Evolutionary conservation across 1,140 invertebrate genomes (phyloP).

Genomic region (Copidosoma floridanum): DNA sequence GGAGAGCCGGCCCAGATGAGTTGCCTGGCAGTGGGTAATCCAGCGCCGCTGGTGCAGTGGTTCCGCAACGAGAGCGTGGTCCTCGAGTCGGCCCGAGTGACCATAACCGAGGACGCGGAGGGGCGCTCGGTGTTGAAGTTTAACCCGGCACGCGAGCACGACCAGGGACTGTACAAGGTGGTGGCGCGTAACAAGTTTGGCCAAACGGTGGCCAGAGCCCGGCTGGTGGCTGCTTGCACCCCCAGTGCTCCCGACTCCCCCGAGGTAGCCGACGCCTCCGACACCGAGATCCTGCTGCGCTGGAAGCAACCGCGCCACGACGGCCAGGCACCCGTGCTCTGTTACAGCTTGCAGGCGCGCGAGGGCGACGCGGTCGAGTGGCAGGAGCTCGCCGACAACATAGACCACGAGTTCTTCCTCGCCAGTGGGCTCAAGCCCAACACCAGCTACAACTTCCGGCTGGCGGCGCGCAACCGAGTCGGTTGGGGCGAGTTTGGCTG

Average conservation of each 20-base stretch:
- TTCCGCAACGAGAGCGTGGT: slow-evolving; percentile 89
- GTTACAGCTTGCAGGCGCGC: slow-evolving; percentile 83
- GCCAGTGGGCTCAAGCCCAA: slow-evolving; percentile 74
- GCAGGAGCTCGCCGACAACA: slow-evolving; percentile 82
- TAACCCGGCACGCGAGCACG: slow-evolving; percentile 72
- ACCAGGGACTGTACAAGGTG: slow-evolving; percentile 92
- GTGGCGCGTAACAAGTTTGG: slow-evolving; percentile 86
- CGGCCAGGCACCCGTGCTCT: slow-evolving; percentile 79
- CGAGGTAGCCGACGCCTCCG: slow-evolving; percentile 71
- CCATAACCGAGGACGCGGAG: slow-evolving; percentile 71
- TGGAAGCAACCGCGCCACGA: slow-evolving; percentile 87
- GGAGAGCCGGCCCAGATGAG: slow-evolving; percentile 75
- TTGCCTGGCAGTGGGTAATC: slow-evolving; percentile 86
- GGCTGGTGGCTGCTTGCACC: slow-evolving; percentile 70
- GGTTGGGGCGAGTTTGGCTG: slow-evolving; percentile 88
- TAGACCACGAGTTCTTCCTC: slow-evolving; percentile 91
- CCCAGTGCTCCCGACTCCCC: slow-evolving; percentile 86
- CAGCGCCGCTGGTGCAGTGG: slow-evolving; percentile 91
- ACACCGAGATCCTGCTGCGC: slow-evolving; percentile 80
- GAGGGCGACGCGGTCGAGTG: slow-evolving; percentile 76
- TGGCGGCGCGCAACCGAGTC: slow-evolving; percentile 86
- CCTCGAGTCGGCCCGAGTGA: slow-evolving; percentile 75
- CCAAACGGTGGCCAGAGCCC: slow-evolving; percentile 71
- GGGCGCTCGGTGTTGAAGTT: slow-evolving; percentile 78
- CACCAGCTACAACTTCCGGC: slow-evolving; percentile 83